Conservation (phyloP, 1,140 invertebrate genomes). For the Pseudomyrmex dendroicus region DNA sequence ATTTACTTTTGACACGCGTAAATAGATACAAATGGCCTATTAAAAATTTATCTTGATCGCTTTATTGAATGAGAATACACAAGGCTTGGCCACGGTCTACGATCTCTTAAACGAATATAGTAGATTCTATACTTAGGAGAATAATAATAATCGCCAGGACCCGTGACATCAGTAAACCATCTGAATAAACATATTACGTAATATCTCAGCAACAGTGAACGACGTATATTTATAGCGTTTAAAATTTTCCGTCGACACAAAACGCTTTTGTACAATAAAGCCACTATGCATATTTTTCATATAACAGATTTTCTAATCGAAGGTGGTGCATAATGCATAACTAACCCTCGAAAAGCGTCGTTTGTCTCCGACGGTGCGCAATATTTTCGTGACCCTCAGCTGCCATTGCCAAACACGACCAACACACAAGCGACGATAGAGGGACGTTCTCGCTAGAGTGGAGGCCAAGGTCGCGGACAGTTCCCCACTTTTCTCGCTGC, state of each 20-base stretch:
- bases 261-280: background rate
- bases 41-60: background rate
- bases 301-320: background rate
- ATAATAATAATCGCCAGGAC: background rate
- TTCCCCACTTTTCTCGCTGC: constrained; percentile 37
- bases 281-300: background rate
- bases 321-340: constrained; percentile 47
- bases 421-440: constrained; percentile 70
- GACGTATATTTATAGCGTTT: too few relatives aligned
- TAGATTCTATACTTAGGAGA: background rate
- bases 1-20: background rate
- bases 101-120: background rate
- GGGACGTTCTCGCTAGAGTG: constrained; percentile 58
- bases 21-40: background rate
- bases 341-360: background rate
- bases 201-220: too few relatives aligned
- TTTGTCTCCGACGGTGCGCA: constrained; percentile 51
- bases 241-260: too few relatives aligned
- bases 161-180: background rate
- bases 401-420: constrained; percentile 81
- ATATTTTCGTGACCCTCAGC: constrained; percentile 76
- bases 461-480: constrained; percentile 78
- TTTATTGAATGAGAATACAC: too few relatives aligned
- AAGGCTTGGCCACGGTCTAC: too few relatives aligned
- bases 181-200: too few relatives aligned